Conservation (phyloP, 2,888 invertebrate species). For the Rhagonycha fulva region DNA sequence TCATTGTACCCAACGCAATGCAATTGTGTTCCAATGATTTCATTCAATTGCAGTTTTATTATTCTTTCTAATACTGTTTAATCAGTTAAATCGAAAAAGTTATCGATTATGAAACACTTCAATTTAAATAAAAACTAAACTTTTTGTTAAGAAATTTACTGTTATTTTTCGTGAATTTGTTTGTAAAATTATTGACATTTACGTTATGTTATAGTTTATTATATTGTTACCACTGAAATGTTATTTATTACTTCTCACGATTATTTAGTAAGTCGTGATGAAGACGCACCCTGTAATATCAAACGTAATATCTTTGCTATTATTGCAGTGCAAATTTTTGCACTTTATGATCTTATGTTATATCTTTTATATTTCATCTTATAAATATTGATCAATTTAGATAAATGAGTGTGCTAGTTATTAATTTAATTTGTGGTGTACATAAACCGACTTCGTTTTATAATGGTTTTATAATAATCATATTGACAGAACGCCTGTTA, state of each 20-base stretch:
- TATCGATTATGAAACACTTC: background rate
- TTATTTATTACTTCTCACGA: slow-evolving; percentile 1
- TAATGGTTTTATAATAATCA: background rate
- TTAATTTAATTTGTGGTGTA: background rate
- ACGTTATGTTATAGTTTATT: background rate
- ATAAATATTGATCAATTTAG: slow-evolving; percentile 3
- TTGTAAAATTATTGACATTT: background rate
- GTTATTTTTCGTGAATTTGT: background rate
- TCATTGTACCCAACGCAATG: background rate
- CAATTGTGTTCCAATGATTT: background rate
- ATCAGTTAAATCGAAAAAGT: background rate
- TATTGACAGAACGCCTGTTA: background rate
- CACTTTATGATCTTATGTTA: background rate
- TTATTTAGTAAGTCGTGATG: background rate
- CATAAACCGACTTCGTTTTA: background rate
- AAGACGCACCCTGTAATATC: background rate
- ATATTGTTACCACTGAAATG: background rate
- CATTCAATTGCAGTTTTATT: background rate
- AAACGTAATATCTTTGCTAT: background rate
- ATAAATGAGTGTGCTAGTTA: background rate
- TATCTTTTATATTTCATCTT: background rate
- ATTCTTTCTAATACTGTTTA: background rate
- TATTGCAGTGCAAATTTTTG: background rate
- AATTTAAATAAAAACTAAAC: background rate
- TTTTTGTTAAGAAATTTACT: background rate